A percentile compares a stretch with the other conserved stretches of the same genome.
phyloP scores from a whole-genome alignment of 2,888 invertebrate species.

The Lithosia quadra region DNA sequence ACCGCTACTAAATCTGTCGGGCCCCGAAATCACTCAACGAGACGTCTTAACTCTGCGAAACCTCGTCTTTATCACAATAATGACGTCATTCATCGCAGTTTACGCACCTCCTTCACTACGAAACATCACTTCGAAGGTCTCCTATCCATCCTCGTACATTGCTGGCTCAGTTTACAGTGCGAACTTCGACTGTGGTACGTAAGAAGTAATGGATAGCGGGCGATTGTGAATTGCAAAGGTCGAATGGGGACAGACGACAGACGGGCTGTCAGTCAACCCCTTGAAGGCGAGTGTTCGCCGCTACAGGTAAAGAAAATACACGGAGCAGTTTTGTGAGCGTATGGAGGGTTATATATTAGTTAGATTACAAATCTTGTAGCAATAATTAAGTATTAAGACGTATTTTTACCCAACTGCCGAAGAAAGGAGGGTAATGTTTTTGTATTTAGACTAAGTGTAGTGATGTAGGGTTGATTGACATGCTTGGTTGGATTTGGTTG shows the following conservation, averaged over 20 bases:
- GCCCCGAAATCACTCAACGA: constrained; percentile 72
- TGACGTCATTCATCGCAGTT: constrained; percentile 81
- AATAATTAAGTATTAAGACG: not conserved
- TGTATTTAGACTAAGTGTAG: not conserved
- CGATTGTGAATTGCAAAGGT: constrained; percentile 30
- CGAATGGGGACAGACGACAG: constrained; percentile 59
- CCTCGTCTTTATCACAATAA: constrained; percentile 81
- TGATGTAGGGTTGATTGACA: not conserved
- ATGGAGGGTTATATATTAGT: constrained; percentile 10
- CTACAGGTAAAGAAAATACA: constrained; percentile 69
- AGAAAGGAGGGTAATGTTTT: too few species aligned
- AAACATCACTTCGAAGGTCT: constrained; percentile 35
- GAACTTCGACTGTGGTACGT: constrained; percentile 10
- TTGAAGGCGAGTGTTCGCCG: constrained; percentile 63
- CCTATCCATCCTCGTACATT: constrained; percentile 45
- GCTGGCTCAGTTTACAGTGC: constrained; percentile 31
- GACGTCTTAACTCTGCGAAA: constrained; percentile 78
- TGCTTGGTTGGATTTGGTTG: too few species aligned
- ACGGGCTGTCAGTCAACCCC: constrained; percentile 75
- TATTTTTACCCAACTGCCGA: too few species aligned
- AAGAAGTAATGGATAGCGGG: constrained; percentile 54
- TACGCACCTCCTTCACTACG: constrained; percentile 61
- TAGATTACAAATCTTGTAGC: constrained; percentile 5
- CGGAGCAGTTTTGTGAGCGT: constrained; percentile 46
- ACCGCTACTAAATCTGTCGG: constrained; percentile 65